Evolutionary conservation across 1,140 invertebrate species (phyloP).

Genomic region (Cotesia glomerata): DNA sequence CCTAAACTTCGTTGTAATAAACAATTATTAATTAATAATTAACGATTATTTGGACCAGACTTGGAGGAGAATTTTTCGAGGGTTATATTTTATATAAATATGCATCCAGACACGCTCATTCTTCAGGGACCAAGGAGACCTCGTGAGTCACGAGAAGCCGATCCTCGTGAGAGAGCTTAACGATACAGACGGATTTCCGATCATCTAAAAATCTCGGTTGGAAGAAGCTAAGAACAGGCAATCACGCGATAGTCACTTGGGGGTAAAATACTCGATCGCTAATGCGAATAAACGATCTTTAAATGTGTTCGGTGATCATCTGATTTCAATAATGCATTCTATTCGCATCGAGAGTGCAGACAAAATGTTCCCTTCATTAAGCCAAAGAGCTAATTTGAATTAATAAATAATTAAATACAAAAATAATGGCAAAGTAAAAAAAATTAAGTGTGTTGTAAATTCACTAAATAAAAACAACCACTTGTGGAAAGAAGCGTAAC

Average conservation of each 20-base stretch:
- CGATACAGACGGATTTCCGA: slow-evolving; percentile 12
- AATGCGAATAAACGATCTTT: no score
- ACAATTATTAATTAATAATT: no score
- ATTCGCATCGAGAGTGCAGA: background rate
- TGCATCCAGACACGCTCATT: background rate
- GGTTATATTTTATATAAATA: background rate
- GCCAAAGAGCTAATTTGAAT: no score
- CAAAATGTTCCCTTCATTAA: no score
- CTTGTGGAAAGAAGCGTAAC: background rate
- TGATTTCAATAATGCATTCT: background rate
- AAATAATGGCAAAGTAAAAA: no score
- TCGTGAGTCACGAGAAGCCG: slow-evolving; percentile 25
- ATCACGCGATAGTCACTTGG: slow-evolving; percentile 1
- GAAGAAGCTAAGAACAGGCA: background rate
- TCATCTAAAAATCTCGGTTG: background rate
- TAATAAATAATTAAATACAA: no score
- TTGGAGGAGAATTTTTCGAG: background rate
- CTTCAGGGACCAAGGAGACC: background rate
- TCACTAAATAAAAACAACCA: no score
- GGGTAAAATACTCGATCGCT: no score
- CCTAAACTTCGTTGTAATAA: no score
- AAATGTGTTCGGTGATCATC: no score
- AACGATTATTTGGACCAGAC: no score
- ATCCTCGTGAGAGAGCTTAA: slow-evolving; percentile 21
- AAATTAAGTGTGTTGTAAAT: no score